Conservation (phyloP, 1,140 invertebrate species). For the Mya arenaria region DNA sequence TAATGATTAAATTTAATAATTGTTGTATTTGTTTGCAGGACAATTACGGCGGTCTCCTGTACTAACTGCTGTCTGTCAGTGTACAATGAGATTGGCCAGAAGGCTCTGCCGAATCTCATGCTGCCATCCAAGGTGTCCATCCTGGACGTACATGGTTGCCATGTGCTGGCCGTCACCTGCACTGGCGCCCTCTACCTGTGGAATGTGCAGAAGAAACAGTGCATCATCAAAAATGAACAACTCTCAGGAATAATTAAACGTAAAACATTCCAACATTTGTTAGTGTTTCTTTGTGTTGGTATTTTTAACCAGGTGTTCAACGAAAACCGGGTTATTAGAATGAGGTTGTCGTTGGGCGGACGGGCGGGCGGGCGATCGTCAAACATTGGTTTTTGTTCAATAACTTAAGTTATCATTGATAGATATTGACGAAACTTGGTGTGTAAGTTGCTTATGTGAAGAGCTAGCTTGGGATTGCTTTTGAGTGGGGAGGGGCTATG, state of each 20-base stretch:
- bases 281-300: not conserved
- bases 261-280: conserved; percentile 43
- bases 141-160: conserved; percentile 72
- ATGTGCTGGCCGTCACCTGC: conserved; percentile 79
- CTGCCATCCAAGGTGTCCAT: conserved; percentile 83
- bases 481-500: too few relatives aligned
- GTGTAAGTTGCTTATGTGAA: too few relatives aligned
- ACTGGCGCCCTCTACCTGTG: conserved; percentile 79
- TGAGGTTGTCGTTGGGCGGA: too few relatives aligned
- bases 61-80: conserved; percentile 87
- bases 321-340: too few relatives aligned
- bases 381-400: too few relatives aligned
- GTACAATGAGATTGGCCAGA: conserved; percentile 83
- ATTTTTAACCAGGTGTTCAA: not conserved
- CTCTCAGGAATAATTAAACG: conserved; percentile 76
- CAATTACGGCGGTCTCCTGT: conserved; percentile 85
- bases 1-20: too few relatives aligned
- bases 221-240: conserved; percentile 78
- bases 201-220: conserved; percentile 65
- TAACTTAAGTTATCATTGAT: too few relatives aligned
- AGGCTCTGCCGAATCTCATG: conserved; percentile 85
- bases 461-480: too few relatives aligned
- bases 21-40: conserved; percentile 64
- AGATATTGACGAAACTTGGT: too few relatives aligned
- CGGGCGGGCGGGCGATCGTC: too few relatives aligned